These are phyloP conservation scores for Hippocampus comes DNA, from an alignment of 2,113 vertebrate genomes.

Conservation along the genomic window DNA sequence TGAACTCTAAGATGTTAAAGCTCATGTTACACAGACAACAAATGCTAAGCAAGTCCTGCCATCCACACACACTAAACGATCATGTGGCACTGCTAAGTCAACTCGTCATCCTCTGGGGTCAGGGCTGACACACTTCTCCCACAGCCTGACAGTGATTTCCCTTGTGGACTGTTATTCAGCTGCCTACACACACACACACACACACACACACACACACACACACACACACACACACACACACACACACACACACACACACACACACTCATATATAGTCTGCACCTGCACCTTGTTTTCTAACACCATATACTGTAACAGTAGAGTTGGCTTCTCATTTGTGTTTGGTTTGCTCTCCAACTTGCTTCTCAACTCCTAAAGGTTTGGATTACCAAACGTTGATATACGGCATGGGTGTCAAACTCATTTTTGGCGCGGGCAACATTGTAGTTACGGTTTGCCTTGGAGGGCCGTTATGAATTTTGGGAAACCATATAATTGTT, in stretches of 20 bases:
- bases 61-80: constrained; percentile 13
- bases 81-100: constrained; percentile 40
- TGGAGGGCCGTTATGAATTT: no score
- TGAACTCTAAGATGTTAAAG: no score
- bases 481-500: no score
- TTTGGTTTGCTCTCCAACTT: no score
- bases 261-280: not conserved
- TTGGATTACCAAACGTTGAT: not conserved
- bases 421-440: no score
- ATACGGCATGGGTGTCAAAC: no score
- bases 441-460: no score
- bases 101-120: constrained; percentile 53
- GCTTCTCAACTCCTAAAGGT: not conserved
- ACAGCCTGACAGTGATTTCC: constrained; percentile 60
- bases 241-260: not conserved
- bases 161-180: constrained; percentile 47
- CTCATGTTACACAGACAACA: not conserved
- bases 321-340: not conserved
- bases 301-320: not conserved
- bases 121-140: constrained; percentile 50
- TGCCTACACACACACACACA: constrained; percentile 6
- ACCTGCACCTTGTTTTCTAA: not conserved
- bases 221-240: not conserved
- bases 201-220: no score
- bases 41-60: not conserved